Conservation (phyloP, 2,888 invertebrate genomes). For the Acholoe squamosa region DNA sequence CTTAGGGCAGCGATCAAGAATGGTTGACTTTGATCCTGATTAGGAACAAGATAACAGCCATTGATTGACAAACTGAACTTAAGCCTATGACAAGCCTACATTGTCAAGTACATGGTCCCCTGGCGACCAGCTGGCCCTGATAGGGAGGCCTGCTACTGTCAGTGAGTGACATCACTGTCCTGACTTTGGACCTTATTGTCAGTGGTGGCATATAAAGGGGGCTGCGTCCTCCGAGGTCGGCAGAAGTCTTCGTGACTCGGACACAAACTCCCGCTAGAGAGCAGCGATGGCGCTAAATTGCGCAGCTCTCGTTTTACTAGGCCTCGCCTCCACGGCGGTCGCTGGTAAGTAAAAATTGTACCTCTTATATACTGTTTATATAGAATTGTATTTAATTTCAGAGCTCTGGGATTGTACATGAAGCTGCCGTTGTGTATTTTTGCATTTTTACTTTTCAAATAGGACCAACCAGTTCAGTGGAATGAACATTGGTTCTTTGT, state of each 20-base stretch:
- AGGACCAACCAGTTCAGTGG: too few relatives aligned
- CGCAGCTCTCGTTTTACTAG: conserved; percentile 25
- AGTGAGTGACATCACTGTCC: neutral
- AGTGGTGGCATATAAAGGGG: neutral
- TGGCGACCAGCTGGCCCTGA: neutral
- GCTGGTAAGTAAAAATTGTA: conserved; percentile 41
- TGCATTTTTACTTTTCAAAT: too few relatives aligned
- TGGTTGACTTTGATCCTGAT: conserved; percentile 27
- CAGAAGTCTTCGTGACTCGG: neutral
- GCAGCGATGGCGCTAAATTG: conserved; percentile 26
- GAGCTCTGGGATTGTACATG: too few relatives aligned
- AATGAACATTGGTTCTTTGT: too few relatives aligned
- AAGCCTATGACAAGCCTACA: conserved; percentile 13
- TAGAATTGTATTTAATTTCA: too few relatives aligned
- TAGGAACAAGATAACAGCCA: neutral
- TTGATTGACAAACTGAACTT: neutral
- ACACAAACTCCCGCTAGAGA: neutral
- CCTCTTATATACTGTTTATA: too few relatives aligned
- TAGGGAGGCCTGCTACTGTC: neutral
- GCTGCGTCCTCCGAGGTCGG: neutral
- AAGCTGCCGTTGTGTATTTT: too few relatives aligned
- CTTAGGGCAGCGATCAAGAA: neutral
- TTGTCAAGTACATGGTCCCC: neutral
- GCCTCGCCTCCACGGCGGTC: conserved; percentile 28
- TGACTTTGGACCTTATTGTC: conserved; percentile 33